Percentiles rank a stretch among this genome's conserved stretches.
These are phyloP conservation scores for Brachyhypopomus occidentalis DNA, from an alignment of 2,113 vertebrate genomes.

Conservation along the genomic window DNA sequence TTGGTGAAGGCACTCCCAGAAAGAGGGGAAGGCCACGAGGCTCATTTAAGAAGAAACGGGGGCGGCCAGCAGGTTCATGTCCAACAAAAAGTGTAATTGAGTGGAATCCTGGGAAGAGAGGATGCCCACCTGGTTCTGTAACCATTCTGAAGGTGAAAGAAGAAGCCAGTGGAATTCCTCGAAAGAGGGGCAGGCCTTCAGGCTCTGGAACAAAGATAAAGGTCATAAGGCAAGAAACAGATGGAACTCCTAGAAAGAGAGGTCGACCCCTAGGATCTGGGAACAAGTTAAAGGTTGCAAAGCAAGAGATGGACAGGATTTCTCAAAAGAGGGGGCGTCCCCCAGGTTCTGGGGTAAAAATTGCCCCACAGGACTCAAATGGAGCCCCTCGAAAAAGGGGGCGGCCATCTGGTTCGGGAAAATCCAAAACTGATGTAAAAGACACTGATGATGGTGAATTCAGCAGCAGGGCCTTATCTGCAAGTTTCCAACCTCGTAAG, in stretches of 20 bases:
- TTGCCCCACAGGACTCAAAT: neutral
- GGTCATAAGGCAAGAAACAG: neutral
- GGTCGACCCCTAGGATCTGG: slow-evolving; percentile 43
- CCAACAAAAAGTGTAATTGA: neutral
- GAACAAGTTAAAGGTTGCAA: slow-evolving; percentile 26
- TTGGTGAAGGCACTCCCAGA: slow-evolving; percentile 1
- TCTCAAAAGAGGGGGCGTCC: slow-evolving; percentile 48
- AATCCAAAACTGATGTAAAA: neutral
- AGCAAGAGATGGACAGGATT: neutral
- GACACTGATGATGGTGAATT: slow-evolving; percentile 9
- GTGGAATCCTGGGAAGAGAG: slow-evolving; percentile 28
- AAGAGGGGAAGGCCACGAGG: slow-evolving; percentile 43
- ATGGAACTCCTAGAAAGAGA: slow-evolving; percentile 44
- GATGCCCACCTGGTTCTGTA: slow-evolving; percentile 44
- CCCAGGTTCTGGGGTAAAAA: slow-evolving; percentile 17
- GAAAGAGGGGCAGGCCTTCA: slow-evolving; percentile 44
- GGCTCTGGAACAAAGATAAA: slow-evolving; percentile 29
- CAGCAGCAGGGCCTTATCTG: slow-evolving; percentile 2
- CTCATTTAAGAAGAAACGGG: slow-evolving; percentile 41
- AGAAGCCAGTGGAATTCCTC: neutral
- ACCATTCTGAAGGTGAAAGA: slow-evolving; percentile 13
- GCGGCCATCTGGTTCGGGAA: slow-evolving; percentile 42
- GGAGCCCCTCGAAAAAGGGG: slow-evolving; percentile 43
- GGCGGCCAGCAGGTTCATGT: slow-evolving; percentile 13
- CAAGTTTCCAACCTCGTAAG: slow-evolving; percentile 25